These are phyloP conservation scores for Embiotoca jacksoni DNA, from an alignment of 2,113 vertebrate species.

Conservation along the genomic window DNA sequence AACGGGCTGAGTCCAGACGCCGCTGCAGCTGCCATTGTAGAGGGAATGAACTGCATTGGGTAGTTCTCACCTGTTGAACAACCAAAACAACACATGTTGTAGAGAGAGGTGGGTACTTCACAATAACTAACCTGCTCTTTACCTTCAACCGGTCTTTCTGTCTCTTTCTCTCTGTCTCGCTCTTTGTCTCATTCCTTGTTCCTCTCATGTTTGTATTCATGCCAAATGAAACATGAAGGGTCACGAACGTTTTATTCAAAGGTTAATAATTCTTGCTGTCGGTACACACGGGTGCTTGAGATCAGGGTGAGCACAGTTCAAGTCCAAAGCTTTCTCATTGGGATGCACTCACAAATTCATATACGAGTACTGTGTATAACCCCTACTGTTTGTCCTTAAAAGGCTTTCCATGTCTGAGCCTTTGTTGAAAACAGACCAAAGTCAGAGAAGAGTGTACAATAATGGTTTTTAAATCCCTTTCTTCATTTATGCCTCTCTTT, in stretches of 20 bases:
- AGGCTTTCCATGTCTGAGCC: constrained; percentile 92
- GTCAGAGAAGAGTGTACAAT: constrained; percentile 58
- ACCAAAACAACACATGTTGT: constrained; percentile 83
- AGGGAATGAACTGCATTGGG: constrained; percentile 99
- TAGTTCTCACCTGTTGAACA: constrained; percentile 95
- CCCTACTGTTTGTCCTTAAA: constrained; percentile 92
- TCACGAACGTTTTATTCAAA: constrained; percentile 40
- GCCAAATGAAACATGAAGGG: constrained; percentile 26
- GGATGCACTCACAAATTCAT: constrained; percentile 83
- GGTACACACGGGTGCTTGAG: constrained; percentile 30
- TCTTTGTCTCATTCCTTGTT: constrained; percentile 29
- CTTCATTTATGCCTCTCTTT: constrained; percentile 21
- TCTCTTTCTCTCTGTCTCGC: constrained; percentile 17
- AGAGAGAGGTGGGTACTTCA: constrained; percentile 79
- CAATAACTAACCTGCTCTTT: constrained; percentile 60
- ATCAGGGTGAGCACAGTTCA: constrained; percentile 39
- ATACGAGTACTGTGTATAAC: constrained; percentile 81
- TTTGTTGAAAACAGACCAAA: constrained; percentile 82
- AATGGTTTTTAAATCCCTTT: constrained; percentile 83
- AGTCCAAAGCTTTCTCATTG: constrained; percentile 46
- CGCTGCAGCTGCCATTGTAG: constrained; percentile 97
- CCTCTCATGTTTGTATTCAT: constrained; percentile 69
- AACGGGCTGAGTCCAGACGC: constrained; percentile 97
- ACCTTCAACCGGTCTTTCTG: constrained; percentile 19
- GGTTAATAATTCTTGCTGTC: constrained; percentile 46